Base-by-base conservation (phyloP, 2,113 vertebrate genomes). In the Lasiurus cinereus region DNA sequence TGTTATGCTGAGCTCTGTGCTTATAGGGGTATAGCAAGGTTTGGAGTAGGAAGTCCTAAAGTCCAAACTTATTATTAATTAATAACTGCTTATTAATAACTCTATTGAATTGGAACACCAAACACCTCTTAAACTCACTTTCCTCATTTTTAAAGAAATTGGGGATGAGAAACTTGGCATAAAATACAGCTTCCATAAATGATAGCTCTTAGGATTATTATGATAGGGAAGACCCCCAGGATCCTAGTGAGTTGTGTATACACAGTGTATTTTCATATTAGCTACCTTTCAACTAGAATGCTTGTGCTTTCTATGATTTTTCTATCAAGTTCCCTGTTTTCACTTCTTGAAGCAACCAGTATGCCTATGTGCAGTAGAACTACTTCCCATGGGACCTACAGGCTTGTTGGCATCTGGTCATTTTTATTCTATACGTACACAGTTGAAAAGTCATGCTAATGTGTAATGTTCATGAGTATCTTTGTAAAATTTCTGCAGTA, bases 111-210 rank as follows among this genome's bases (percentile, higher is more conserved):
- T 46, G 29, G 22, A 83, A 83, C 1, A 39, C 11, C 12, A 90
- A 73, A 74, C 48, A 12, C 64, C 36, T 76, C 16, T 79, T 92
- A n/a, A 69, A 15, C 36, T 83, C 8, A 72, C 27, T 82, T 70
- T 83, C 19, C 6, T 72, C 54, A 74, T 46, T 73, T 93, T 94
- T 54, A 56, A 91, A 89, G 72, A 83, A 86, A 88, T 87, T 64
- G 46, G 87, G 36, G 69, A 67, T 5, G 72, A 84, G 90, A 88
- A 77, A 67, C 59, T 83, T 80, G 18, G 22, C 54, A 50, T 48
- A 79, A 78, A 31, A 59, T 59, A 87, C 12, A 36, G 73, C 54
- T 83, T 90, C 29, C 11, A 5, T 92, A 66, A 92, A 82, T 87
- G 22, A 56, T 64, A 52, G 18, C 29, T 96, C 3, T 91, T 80